Percentiles rank a stretch among this genome's conserved stretches.
Conservation (phyloP, 2,113 vertebrate genomes). For the Montifringilla adamsi region DNA sequence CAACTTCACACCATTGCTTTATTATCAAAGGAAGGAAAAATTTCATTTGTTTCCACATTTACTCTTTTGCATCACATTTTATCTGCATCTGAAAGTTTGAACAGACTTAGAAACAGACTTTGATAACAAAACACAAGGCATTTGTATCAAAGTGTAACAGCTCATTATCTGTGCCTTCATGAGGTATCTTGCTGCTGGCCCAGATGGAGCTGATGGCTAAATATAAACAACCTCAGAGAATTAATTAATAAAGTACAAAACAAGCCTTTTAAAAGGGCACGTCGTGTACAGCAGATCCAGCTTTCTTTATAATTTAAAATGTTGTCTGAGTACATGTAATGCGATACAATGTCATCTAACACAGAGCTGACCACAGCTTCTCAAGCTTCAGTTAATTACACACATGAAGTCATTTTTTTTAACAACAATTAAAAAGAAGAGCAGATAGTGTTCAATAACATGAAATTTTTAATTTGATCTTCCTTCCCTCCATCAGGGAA, state of each 20-base stretch:
- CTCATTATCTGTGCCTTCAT: constrained; percentile 44
- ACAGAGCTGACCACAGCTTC: background rate
- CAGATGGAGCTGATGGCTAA: constrained; percentile 57
- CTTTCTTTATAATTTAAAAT: background rate
- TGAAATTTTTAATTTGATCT: background rate
- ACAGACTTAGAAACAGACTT: constrained; percentile 30
- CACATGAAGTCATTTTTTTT: background rate
- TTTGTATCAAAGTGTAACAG: constrained; percentile 24
- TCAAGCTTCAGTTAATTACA: constrained; percentile 10
- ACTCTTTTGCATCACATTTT: background rate
- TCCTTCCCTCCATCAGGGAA: background rate
- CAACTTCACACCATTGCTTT: background rate
- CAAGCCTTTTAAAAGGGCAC: constrained; percentile 16
- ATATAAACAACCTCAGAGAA: constrained; percentile 53
- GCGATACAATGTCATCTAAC: background rate
- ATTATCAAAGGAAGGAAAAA: background rate
- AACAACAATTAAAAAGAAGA: background rate
- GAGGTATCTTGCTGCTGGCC: constrained; percentile 27
- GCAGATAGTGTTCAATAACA: background rate
- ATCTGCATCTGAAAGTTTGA: constrained; percentile 10
- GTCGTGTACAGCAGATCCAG: background rate
- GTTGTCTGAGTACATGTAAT: background rate
- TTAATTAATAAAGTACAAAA: constrained; percentile 57
- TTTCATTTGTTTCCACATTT: background rate
- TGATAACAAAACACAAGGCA: constrained; percentile 6